Conservation (phyloP, 2,113 vertebrate genomes). For the Sylvilagus bachmani region DNA sequence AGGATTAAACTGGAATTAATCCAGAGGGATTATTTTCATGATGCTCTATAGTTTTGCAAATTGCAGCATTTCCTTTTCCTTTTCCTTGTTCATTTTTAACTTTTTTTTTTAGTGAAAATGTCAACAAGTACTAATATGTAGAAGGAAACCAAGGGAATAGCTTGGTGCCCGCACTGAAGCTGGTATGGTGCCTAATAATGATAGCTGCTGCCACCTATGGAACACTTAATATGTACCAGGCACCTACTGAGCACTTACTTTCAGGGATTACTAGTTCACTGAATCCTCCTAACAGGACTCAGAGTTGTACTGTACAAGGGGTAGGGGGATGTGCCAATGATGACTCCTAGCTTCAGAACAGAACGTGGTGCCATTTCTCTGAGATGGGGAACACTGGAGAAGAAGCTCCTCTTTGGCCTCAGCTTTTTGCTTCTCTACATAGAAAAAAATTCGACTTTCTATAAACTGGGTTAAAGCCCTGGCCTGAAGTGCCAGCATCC, state of each 20-base stretch:
- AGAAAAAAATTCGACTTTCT: constrained; percentile 41
- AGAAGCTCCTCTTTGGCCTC: constrained; percentile 26
- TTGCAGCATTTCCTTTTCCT: constrained; percentile 36
- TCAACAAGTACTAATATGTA: constrained; percentile 17
- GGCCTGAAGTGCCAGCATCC: too few relatives aligned
- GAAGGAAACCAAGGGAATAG: constrained; percentile 32
- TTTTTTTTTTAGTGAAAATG: constrained; percentile 45
- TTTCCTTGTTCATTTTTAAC: not conserved
- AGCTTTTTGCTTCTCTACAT: constrained; percentile 4
- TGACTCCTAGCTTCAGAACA: constrained; percentile 39
- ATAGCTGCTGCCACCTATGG: constrained; percentile 5
- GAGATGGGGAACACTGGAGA: constrained; percentile 30
- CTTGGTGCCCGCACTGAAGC: not conserved
- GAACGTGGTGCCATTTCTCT: not conserved
- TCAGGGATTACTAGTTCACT: constrained; percentile 35
- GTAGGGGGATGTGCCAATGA: not conserved
- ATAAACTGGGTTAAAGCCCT: not conserved
- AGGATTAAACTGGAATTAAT: constrained; percentile 43
- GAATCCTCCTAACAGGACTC: constrained; percentile 11
- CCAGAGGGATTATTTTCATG: constrained; percentile 42
- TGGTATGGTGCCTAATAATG: constrained; percentile 31
- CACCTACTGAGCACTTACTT: constrained; percentile 33
- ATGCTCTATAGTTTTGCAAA: constrained; percentile 57
- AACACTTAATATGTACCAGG: constrained; percentile 48
- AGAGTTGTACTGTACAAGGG: not conserved